Percentiles rank a stretch among this genome's conserved stretches.
These are phyloP conservation scores for Oligia strigilis DNA, from an alignment of 2,888 invertebrate species.

Conservation along the genomic window DNA sequence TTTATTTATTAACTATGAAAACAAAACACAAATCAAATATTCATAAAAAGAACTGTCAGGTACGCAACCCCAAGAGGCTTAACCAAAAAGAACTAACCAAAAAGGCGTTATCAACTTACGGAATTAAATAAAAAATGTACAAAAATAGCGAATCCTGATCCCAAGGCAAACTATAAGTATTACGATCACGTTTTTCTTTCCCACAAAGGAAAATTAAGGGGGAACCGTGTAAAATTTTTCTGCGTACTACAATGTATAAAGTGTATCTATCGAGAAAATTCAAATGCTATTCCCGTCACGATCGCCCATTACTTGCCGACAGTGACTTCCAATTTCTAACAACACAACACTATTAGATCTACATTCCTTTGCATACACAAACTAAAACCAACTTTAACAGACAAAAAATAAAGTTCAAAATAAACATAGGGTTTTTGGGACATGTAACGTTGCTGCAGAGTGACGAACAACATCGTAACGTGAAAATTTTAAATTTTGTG, in stretches of 20 bases:
- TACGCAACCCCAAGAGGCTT: background rate
- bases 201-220: conserved; percentile 84
- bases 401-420: conserved; percentile 54
- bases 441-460: conserved; percentile 63
- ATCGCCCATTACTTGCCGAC: conserved; percentile 89
- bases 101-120: conserved; percentile 40
- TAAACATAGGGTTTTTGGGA: conserved; percentile 5
- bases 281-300: conserved; percentile 88
- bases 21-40: conserved; percentile 6
- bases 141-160: conserved; percentile 50
- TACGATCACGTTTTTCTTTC: conserved; percentile 78
- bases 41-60: conserved; percentile 4
- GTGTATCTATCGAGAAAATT: conserved; percentile 81
- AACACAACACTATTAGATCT: conserved; percentile 71
- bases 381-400: conserved; percentile 58
- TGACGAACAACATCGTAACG: conserved; percentile 79
- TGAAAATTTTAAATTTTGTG: conserved; percentile 89
- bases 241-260: conserved; percentile 73
- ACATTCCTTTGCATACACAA: conserved; percentile 61
- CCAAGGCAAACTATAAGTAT: conserved; percentile 72
- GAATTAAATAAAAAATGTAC: conserved; percentile 63
- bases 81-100: conserved; percentile 12
- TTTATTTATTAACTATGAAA: background rate
- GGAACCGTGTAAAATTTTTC: conserved; percentile 80
- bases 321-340: conserved; percentile 89